These are phyloP conservation scores for Odontomyia ornata DNA, from an alignment of 2,888 invertebrate species.

Conservation along the genomic window DNA sequence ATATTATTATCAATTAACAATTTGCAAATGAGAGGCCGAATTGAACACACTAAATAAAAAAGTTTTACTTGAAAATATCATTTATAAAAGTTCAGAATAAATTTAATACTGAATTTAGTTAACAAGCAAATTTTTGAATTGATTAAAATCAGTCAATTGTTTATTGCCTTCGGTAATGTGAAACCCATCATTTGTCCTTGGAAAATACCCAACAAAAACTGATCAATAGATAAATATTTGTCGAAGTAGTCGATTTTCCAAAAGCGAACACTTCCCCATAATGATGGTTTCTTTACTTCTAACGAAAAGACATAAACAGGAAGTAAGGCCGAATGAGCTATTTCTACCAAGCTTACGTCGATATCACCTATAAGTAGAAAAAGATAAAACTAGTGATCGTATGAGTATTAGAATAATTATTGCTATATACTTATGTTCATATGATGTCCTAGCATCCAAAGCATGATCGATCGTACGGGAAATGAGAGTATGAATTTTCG, in stretches of 20 bases:
- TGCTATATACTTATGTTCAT: slow-evolving; percentile 13
- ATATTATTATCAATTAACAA: too few relatives aligned
- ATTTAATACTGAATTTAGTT: background rate
- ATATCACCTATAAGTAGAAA: slow-evolving; percentile 40
- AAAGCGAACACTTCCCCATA: slow-evolving; percentile 31
- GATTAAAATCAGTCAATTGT: background rate
- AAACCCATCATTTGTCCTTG: slow-evolving; percentile 49
- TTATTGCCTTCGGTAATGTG: slow-evolving; percentile 29
- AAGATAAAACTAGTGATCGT: background rate
- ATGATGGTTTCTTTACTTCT: slow-evolving; percentile 43
- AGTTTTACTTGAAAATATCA: too few relatives aligned
- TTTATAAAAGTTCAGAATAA: too few relatives aligned
- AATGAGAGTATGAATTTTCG: slow-evolving; percentile 58
- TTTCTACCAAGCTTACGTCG: slow-evolving; percentile 37
- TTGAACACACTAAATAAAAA: too few relatives aligned
- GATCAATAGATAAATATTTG: slow-evolving; percentile 32
- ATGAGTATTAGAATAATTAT: background rate
- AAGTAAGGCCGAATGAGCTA: slow-evolving; percentile 1
- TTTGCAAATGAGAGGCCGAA: too few relatives aligned
- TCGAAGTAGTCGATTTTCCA: slow-evolving; percentile 38
- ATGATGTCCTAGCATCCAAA: slow-evolving; percentile 55
- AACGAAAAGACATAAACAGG: slow-evolving; percentile 33
- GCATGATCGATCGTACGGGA: slow-evolving; percentile 57
- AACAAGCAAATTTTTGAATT: background rate
- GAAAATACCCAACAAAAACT: slow-evolving; percentile 47